phyloP scores from a whole-genome alignment of 2,113 vertebrate genomes.

The Solenodon paradoxus region DNA sequence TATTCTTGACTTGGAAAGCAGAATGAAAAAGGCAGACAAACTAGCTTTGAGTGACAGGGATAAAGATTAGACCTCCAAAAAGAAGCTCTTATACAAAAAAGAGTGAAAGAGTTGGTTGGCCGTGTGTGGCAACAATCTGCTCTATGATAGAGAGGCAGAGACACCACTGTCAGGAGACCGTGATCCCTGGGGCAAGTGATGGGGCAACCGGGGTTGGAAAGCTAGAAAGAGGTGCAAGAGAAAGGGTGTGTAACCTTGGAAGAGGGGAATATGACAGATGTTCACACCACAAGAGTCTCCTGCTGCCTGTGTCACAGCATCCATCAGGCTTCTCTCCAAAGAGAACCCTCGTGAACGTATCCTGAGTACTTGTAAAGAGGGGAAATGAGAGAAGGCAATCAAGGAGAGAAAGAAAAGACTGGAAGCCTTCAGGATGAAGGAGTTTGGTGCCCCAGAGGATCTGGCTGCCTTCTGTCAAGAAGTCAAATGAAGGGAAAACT shows the following conservation, averaged over 20 bases:
- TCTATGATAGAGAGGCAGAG: rapidly evolving
- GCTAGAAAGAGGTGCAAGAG: background rate
- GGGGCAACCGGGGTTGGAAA: background rate
- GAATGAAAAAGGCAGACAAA: background rate
- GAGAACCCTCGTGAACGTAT: background rate
- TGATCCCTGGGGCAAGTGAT: background rate
- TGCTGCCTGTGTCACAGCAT: background rate
- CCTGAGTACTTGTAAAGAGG: background rate
- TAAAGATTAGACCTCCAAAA: background rate
- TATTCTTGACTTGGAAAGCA: background rate
- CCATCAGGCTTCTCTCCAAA: constrained; percentile 37
- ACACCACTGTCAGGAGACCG: background rate
- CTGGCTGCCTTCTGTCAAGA: constrained; percentile 49
- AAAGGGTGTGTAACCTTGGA: background rate
- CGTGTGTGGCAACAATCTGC: background rate
- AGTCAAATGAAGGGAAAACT: background rate
- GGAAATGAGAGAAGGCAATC: background rate
- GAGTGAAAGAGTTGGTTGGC: background rate
- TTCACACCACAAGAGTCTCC: background rate
- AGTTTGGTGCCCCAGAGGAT: constrained; percentile 3
- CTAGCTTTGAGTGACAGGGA: background rate
- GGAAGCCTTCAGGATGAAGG: background rate
- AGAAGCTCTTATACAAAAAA: background rate
- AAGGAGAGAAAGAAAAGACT: background rate
- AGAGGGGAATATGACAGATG: constrained; percentile 6